Conservation (phyloP, 1,140 invertebrate genomes). For the Scylla paramamosain region DNA sequence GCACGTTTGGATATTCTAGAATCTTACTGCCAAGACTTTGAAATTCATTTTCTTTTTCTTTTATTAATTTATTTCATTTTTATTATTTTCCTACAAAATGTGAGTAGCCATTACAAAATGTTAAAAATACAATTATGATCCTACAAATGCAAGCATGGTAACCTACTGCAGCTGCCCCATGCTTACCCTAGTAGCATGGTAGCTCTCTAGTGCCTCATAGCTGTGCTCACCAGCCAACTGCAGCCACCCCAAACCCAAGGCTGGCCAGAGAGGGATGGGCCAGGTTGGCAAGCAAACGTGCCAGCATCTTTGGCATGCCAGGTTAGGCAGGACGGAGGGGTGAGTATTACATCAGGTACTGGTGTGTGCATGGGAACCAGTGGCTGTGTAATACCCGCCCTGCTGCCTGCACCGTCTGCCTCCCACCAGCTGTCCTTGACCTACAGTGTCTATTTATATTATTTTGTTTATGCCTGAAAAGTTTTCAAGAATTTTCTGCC, state of each 20-base stretch:
- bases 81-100: neutral
- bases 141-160: conserved; percentile 18
- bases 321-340: conserved; percentile 59
- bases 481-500: conserved; percentile 11
- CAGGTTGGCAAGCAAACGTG: conserved; percentile 17
- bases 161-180: conserved; percentile 26
- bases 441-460: conserved; percentile 46
- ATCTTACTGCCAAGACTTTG: neutral
- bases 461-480: conserved; percentile 53
- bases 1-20: neutral
- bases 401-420: conserved; percentile 52
- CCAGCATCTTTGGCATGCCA: conserved; percentile 53
- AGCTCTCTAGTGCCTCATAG: conserved; percentile 36
- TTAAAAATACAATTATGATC: conserved; percentile 9
- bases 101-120: neutral
- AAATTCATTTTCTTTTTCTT: neutral
- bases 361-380: conserved; percentile 68
- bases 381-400: conserved; percentile 70
- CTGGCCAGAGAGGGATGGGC: neutral
- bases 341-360: conserved; percentile 73
- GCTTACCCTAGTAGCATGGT: conserved; percentile 51
- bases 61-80: no score
- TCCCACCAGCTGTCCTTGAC: conserved; percentile 43
- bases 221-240: conserved; percentile 49
- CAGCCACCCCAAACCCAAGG: neutral